A percentile compares a stretch with the other conserved stretches of the same genome.
phyloP scores from a whole-genome alignment of 2,888 invertebrate genomes.

The Formica aserva region DNA sequence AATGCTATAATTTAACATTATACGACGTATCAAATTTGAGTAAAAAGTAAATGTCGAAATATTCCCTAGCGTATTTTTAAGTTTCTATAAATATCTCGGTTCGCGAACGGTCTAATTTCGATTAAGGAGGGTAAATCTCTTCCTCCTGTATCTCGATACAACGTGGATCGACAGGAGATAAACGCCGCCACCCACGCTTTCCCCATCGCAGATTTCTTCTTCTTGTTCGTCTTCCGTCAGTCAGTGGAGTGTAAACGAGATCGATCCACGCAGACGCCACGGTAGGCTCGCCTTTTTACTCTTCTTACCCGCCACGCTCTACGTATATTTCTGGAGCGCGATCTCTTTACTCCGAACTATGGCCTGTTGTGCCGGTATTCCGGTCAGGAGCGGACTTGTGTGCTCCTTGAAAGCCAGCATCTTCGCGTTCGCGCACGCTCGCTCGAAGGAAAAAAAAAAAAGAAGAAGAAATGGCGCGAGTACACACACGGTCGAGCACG shows the following conservation, averaged over 20 bases:
- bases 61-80: neutral
- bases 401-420: constrained; percentile 58
- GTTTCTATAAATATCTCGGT: constrained; percentile 12
- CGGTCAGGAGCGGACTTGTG: constrained; percentile 55
- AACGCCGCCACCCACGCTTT: constrained; percentile 78
- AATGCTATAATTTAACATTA: neutral
- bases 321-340: constrained; percentile 74
- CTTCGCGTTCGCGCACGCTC: constrained; percentile 27
- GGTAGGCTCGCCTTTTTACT: constrained; percentile 72
- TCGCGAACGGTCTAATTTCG: constrained; percentile 25
- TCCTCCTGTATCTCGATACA: constrained; percentile 65
- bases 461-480: constrained; percentile 46
- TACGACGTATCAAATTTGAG: neutral
- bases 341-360: constrained; percentile 68
- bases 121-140: constrained; percentile 56
- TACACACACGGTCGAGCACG: constrained; percentile 16
- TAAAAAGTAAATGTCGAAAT: neutral
- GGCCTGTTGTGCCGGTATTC: constrained; percentile 64
- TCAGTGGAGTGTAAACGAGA: constrained; percentile 81
- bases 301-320: constrained; percentile 61
- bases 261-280: constrained; percentile 78
- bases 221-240: constrained; percentile 68
- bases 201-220: constrained; percentile 52
- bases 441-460: constrained; percentile 37
- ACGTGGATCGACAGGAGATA: constrained; percentile 68